Conservation (phyloP, 2,113 vertebrate genomes). For the Amblyopsis rosae region DNA sequence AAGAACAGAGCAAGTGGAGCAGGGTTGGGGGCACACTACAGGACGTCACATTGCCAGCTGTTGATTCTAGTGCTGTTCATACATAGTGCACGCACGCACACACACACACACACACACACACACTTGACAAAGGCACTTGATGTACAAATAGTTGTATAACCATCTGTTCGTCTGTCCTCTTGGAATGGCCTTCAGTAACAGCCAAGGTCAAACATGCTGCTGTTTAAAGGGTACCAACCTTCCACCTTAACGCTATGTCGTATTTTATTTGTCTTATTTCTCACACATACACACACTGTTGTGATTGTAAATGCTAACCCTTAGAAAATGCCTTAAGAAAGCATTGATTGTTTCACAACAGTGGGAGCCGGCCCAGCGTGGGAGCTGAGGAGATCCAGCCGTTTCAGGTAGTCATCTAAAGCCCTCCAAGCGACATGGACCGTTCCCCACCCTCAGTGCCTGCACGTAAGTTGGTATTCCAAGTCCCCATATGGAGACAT, state of each 20-base stretch:
- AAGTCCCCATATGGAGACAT: slow-evolving; percentile 25
- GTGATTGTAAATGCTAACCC: slow-evolving; percentile 15
- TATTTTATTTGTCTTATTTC: slow-evolving; percentile 1
- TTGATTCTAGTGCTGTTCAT: slow-evolving; percentile 26
- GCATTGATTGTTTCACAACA: slow-evolving; percentile 43
- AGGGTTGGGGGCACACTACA: slow-evolving; percentile 51
- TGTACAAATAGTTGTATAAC: slow-evolving; percentile 58
- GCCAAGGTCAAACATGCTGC: slow-evolving; percentile 53
- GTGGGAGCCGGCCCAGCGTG: slow-evolving; percentile 9
- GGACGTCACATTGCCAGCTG: slow-evolving; percentile 47
- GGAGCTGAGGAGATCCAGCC: slow-evolving; percentile 25
- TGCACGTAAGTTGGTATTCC: slow-evolving; percentile 46
- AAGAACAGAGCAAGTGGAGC: slow-evolving; percentile 54
- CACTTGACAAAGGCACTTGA: slow-evolving; percentile 46
- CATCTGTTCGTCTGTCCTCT: slow-evolving; percentile 60
- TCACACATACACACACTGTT: slow-evolving; percentile 15
- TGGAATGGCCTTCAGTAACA: slow-evolving; percentile 24
- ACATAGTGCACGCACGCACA: not conserved
- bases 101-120: slow-evolving; percentile 16
- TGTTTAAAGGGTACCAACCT: not conserved
- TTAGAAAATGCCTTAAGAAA: slow-evolving; percentile 31
- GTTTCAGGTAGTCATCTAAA: slow-evolving; percentile 32
- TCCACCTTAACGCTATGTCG: not conserved
- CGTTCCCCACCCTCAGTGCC: slow-evolving; percentile 28
- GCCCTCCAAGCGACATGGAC: slow-evolving; percentile 14